Evolutionary conservation across 2,113 vertebrate species (phyloP).

Genomic region (Myocastor coypus): DNA sequence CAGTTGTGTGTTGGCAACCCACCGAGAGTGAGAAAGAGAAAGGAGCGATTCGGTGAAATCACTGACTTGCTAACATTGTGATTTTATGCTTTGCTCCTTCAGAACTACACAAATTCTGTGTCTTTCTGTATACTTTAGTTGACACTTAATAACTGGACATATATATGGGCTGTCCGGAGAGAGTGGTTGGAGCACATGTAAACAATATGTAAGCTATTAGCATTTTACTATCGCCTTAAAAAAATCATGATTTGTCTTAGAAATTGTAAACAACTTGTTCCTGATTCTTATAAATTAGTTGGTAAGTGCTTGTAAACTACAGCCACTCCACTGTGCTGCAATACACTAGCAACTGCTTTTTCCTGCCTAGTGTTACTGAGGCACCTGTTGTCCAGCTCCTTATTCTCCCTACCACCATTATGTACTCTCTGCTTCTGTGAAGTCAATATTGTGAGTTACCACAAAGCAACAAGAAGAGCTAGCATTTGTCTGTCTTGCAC

Average conservation of each 20-base stretch:
- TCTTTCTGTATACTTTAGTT: neutral
- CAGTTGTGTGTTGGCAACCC: neutral
- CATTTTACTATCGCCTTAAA: neutral
- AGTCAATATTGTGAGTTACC: no score
- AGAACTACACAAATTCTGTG: neutral
- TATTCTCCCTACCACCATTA: neutral
- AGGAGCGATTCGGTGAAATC: neutral
- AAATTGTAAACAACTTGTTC: neutral
- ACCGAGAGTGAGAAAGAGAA: neutral
- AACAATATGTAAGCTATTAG: neutral
- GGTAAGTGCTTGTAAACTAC: neutral
- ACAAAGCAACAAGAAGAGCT: neutral
- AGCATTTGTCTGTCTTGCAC: neutral
- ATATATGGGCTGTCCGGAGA: neutral
- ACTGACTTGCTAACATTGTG: neutral
- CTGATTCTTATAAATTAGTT: neutral
- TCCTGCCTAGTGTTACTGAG: neutral
- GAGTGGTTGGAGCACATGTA: neutral
- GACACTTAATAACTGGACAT: neutral
- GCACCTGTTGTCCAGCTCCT: neutral
- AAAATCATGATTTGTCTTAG: neutral
- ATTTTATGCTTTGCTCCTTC: neutral
- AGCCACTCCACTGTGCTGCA: neutral
- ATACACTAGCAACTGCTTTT: neutral
- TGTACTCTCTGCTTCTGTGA: neutral